Base-by-base conservation (phyloP, 2,888 invertebrate genomes). In the Papilio elwesi region DNA sequence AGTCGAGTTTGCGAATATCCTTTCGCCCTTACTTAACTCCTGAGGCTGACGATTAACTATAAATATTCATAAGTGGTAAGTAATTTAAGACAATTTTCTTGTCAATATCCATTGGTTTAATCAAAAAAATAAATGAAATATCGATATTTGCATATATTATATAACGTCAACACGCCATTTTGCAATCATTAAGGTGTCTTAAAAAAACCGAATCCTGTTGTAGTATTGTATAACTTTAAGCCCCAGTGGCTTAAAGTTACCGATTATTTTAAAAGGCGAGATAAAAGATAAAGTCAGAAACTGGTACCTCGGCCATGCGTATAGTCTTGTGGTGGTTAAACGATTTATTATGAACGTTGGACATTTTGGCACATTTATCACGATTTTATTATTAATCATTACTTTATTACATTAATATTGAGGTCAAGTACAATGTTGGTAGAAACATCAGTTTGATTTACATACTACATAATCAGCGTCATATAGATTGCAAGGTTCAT, bases 271-370 rank as follows among this genome's bases (percentile, higher is more conserved):
- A 75, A 74, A 77, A 73, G 49, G 52, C 16, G 67, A 66, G 74
- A 76, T 77, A 76, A 62, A 74, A 77, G 75, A 78, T 78, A 78
- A 77, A 76, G 74, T 76, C 71, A 69, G 64, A 71, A 63, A 53
- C 68, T 38, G 66, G 65, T 66, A 62, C 67, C 63, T 52, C 52
- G 68, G 55, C 63, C 55, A 59, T 75, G 74, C 55, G 76, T 74
- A 72, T 72, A 71, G 55, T 64, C 71, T 52, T 75, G 76, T 62
- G 52, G 63, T 66, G 52, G 52, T 43, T 72, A 67, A 64, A 67
- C 52, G 63, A 70, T 59, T 73, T 68, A 67, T 66, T 48, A 70
- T 62, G 51, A 66, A 64, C 49, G 67, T 68, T 70, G 71, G 73
- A 75, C 67, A 63, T 73, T 68, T 73, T 55, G 72, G 72, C 68